phyloP scores from a whole-genome alignment of 2,113 vertebrate species.

The Pholis gunnellus region DNA sequence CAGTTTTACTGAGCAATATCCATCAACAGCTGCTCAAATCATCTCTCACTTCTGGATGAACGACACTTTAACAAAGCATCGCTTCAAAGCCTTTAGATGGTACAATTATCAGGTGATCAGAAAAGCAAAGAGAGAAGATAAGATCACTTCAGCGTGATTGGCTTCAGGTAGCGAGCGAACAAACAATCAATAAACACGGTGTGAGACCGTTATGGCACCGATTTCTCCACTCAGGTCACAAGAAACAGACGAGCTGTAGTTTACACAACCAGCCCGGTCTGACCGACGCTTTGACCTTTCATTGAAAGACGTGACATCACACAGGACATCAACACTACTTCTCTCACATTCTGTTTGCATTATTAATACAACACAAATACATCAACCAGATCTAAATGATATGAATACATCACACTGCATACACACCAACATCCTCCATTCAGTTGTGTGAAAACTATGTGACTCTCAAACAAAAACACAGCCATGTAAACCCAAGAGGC shows the following conservation, averaged over 20 bases:
- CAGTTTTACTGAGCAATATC: too few relatives aligned
- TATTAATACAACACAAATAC: background rate
- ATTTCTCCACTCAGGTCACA: background rate
- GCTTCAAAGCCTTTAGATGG: background rate
- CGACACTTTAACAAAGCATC: background rate
- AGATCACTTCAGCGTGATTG: background rate
- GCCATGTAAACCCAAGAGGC: background rate
- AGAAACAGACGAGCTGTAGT: background rate
- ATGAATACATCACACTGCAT: background rate
- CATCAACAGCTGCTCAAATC: background rate
- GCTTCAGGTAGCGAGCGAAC: background rate
- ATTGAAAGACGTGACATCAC: background rate
- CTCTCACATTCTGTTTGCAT: background rate
- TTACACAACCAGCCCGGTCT: background rate
- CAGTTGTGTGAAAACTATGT: slow-evolving; percentile 5
- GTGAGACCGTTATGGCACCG: background rate
- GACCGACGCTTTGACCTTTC: background rate
- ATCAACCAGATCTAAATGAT: background rate
- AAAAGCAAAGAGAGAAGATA: background rate
- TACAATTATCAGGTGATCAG: background rate
- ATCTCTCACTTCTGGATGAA: background rate
- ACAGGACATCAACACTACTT: background rate
- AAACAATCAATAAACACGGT: background rate
- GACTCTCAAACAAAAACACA: slow-evolving; percentile 17
- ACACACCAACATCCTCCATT: background rate